Evolutionary conservation across 2,888 invertebrate genomes (phyloP).

Genomic region (Stegophylla sp.): DNA sequence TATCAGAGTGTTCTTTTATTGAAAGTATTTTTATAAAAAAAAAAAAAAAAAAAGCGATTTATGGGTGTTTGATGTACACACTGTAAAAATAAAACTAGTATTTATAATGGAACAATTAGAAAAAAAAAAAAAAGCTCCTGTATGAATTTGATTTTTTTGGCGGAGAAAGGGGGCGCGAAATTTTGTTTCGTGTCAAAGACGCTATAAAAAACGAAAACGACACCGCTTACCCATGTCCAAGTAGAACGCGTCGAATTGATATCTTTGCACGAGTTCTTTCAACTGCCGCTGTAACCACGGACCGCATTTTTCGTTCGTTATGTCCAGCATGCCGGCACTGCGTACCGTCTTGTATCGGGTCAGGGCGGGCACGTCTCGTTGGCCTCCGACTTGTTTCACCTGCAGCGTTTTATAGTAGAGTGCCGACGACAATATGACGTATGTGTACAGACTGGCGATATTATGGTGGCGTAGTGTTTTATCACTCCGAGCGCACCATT

Average conservation of each 20-base stretch:
- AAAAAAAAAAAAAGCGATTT: too few species aligned
- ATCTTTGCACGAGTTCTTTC: conserved; percentile 73
- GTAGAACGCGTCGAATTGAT: conserved; percentile 84
- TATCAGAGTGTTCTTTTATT: too few species aligned
- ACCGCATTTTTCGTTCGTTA: conserved; percentile 81
- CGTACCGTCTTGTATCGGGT: conserved; percentile 80
- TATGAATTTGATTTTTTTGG: too few species aligned
- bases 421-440: background rate
- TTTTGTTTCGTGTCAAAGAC: background rate
- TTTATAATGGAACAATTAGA: too few species aligned
- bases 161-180: too few species aligned
- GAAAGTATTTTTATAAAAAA: too few species aligned
- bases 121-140: too few species aligned
- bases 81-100: too few species aligned
- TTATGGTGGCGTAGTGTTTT: background rate
- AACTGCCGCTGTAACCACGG: conserved; percentile 82
- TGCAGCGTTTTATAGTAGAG: conserved; percentile 13
- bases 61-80: too few species aligned
- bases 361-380: conserved; percentile 80
- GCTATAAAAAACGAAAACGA: background rate
- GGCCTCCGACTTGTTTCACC: conserved; percentile 75
- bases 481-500: background rate
- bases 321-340: conserved; percentile 85
- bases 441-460: too few species aligned
- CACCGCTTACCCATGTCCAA: conserved; percentile 73